Evolutionary conservation across 2,888 invertebrate genomes (phyloP).

Genomic region (Parapristionchus giblindavisi): DNA sequence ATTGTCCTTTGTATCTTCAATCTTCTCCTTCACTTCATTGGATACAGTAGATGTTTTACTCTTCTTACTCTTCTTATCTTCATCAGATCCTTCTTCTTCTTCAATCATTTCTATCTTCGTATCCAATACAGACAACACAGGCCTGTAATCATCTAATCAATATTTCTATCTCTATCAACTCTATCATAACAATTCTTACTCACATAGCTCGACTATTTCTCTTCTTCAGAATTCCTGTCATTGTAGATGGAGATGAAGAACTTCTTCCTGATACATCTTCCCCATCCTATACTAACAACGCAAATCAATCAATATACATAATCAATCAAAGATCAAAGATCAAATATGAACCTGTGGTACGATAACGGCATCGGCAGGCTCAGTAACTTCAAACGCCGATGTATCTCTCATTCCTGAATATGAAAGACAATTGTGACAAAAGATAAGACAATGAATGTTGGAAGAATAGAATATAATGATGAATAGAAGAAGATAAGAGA

Average conservation of each 20-base stretch:
- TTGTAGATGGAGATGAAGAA: conserved; percentile 3
- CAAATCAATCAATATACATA: background rate
- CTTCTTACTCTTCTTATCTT: conserved; percentile 8
- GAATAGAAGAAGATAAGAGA: background rate
- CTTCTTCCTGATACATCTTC: background rate
- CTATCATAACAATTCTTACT: background rate
- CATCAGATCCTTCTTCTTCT: background rate
- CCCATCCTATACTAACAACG: background rate
- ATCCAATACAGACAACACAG: conserved; percentile 14
- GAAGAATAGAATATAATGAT: conserved; percentile 7
- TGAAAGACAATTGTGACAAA: too few species aligned
- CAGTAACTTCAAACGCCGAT: conserved; percentile 10
- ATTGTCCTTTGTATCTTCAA: too few species aligned
- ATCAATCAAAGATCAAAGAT: background rate
- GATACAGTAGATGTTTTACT: conserved; percentile 6
- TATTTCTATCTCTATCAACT: conserved; percentile 5
- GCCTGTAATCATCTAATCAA: conserved; percentile 1
- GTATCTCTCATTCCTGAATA: background rate
- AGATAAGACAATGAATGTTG: background rate
- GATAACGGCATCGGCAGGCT: background rate
- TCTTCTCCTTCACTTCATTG: too few species aligned
- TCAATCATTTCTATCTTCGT: conserved; percentile 30
- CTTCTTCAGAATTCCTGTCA: background rate
- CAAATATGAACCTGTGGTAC: too few species aligned
- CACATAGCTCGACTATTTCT: conserved; percentile 22